These are phyloP conservation scores for Thamnophis sirtalis DNA, from an alignment of 2,113 vertebrate genomes.

Conservation along the genomic window DNA sequence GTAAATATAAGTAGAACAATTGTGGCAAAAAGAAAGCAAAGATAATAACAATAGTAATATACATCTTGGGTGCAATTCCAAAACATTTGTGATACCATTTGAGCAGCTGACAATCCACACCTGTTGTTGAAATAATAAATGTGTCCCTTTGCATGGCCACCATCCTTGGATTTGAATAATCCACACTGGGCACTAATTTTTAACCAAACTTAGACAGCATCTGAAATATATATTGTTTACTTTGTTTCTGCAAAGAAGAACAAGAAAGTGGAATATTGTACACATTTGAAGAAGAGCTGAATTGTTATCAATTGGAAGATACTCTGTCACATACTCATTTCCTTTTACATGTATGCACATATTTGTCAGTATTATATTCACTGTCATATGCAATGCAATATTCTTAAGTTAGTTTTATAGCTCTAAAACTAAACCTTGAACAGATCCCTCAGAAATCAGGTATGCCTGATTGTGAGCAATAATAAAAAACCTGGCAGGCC, in stretches of 20 bases:
- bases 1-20: neutral
- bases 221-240: slow-evolving; percentile 17
- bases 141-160: slow-evolving; percentile 15
- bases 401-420: neutral
- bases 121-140: slow-evolving; percentile 31
- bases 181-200: neutral
- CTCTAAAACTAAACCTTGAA: neutral
- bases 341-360: neutral
- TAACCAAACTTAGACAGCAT: neutral
- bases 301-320: neutral
- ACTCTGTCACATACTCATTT: slow-evolving; percentile 5
- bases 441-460: slow-evolving; percentile 1
- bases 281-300: slow-evolving; percentile 2
- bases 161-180: neutral
- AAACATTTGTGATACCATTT: neutral
- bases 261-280: neutral
- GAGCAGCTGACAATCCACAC: neutral
- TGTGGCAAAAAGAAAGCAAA: neutral
- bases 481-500: neutral
- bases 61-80: neutral
- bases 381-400: neutral
- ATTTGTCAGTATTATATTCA: neutral
- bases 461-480: neutral
- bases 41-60: neutral
- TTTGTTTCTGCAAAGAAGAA: slow-evolving; percentile 16